Evolutionary conservation across 2,888 invertebrate species (phyloP), one percentile per base, ranked within the genome.

Genomic region (Polydrusus tereticollis): DNA sequence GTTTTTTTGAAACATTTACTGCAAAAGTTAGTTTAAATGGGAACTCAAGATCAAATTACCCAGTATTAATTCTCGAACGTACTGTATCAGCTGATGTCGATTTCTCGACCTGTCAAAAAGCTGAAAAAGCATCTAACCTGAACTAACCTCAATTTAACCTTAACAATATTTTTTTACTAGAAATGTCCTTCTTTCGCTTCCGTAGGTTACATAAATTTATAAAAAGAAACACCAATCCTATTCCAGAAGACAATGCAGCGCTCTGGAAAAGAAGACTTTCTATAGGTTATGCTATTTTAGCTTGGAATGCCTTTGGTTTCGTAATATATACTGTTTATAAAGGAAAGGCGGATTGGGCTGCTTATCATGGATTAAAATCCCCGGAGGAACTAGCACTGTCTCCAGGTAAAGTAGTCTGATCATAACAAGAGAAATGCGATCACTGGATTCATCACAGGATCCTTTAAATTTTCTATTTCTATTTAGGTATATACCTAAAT

Each of bases 271-370:
- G 86, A 5, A 87, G 90, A 20, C 83, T 93, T 0, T 89, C 92
- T 74, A 73, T 92, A 71, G 86, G 83, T 0, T 93, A 93, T 80
- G 89, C 88, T 36, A 66, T 93, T 47, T n/a, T 90, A 7, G 90
- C 91, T 12, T 93, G 93, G 93, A 90, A 93, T 83, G 91, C 91
- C 0, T 90, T 92, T 81, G 93, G 92, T 8, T 78, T 90, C 16
- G 88, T 92, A 2, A 76, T 87, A 18, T 92, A 90, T 78, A 88
- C 86, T 83, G 81, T 87, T 10, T 90, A 86, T 75, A 84, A 81
- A 0, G 92, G 92, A 1, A 91, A 90, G 77, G 88, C 91, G 80
- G 92, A 92, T 14, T 55, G 52, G 52, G 52, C 26, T 1, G 16
- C 26, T 6, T 7, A n/a, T 3, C 52, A 18, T 55, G 52, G 52